Evolutionary conservation across 2,888 invertebrate species (phyloP).

Genomic region (Drosophila birchii): DNA sequence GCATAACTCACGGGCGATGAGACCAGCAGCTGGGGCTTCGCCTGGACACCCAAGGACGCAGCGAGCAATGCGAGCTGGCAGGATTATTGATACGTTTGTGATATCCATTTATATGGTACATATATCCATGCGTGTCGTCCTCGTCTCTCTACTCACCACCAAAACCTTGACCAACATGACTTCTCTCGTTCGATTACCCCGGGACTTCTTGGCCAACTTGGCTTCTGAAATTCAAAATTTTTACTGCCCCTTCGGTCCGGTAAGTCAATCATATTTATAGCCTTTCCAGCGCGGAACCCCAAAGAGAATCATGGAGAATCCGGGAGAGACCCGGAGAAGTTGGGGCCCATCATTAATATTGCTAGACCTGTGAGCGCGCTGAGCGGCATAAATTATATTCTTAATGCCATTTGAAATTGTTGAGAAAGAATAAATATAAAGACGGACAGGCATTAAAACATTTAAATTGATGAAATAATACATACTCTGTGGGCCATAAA

Average conservation of each 20-base stretch:
- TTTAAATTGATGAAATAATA: constrained; percentile 22
- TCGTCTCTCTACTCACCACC: constrained; percentile 56
- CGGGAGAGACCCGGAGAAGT: constrained; percentile 52
- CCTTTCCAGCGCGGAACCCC: constrained; percentile 53
- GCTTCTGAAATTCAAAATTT: constrained; percentile 52
- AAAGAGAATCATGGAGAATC: constrained; percentile 15
- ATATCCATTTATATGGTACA: constrained; percentile 23
- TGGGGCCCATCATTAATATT: constrained; percentile 64
- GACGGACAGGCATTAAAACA: constrained; percentile 2
- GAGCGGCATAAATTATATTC: constrained; percentile 75
- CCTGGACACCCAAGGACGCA: constrained; percentile 32
- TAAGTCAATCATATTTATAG: constrained; percentile 80
- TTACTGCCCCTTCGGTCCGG: constrained; percentile 64
- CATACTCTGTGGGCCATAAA: constrained; percentile 28
- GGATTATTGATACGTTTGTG: constrained; percentile 30
- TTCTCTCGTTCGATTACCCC: constrained; percentile 7
- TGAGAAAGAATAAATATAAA: constrained; percentile 30
- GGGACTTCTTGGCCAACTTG: constrained; percentile 23
- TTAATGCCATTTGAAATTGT: constrained; percentile 70
- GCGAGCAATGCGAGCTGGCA: constrained; percentile 55
- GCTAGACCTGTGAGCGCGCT: constrained; percentile 56
- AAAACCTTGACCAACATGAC: constrained; percentile 63
- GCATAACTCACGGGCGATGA: constrained; percentile 69
- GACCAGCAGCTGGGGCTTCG: constrained; percentile 68
- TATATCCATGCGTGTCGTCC: background rate